These are phyloP conservation scores for Campaea margaritaria DNA, from an alignment of 2,888 invertebrate species.

Conservation along the genomic window DNA sequence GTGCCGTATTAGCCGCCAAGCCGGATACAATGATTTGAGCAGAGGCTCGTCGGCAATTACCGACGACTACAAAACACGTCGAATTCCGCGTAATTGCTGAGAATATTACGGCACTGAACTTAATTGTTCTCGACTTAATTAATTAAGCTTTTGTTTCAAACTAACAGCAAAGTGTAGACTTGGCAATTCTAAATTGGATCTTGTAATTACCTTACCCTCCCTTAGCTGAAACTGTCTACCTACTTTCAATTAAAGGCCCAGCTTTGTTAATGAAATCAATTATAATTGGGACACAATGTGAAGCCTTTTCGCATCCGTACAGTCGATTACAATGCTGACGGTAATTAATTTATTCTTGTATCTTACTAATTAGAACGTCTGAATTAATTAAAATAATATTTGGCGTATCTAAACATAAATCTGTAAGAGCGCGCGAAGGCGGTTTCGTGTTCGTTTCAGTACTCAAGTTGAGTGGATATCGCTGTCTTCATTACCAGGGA, in stretches of 20 bases:
- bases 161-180: conserved; percentile 86
- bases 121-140: conserved; percentile 86
- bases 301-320: conserved; percentile 63
- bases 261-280: conserved; percentile 82
- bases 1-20: conserved; percentile 72
- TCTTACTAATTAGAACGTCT: conserved; percentile 45
- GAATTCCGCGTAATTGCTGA: conserved; percentile 84
- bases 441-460: conserved; percentile 47
- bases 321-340: conserved; percentile 57
- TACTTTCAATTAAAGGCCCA: conserved; percentile 83
- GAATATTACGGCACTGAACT: conserved; percentile 84
- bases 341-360: conserved; percentile 65
- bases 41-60: conserved; percentile 76
- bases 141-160: conserved; percentile 86
- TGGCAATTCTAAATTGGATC: conserved; percentile 86
- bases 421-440: conserved; percentile 32
- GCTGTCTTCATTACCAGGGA: conserved; percentile 56
- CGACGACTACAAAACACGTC: conserved; percentile 81
- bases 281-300: conserved; percentile 78
- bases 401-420: conserved; percentile 41
- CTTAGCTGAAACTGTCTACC: conserved; percentile 80
- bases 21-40: conserved; percentile 75
- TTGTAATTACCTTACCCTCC: conserved; percentile 85
- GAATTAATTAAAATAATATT: conserved; percentile 38
- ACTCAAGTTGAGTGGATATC: conserved; percentile 46